Evolutionary conservation across 2,113 vertebrate species (phyloP).

Genomic region (Rhodinocichla rosea): DNA sequence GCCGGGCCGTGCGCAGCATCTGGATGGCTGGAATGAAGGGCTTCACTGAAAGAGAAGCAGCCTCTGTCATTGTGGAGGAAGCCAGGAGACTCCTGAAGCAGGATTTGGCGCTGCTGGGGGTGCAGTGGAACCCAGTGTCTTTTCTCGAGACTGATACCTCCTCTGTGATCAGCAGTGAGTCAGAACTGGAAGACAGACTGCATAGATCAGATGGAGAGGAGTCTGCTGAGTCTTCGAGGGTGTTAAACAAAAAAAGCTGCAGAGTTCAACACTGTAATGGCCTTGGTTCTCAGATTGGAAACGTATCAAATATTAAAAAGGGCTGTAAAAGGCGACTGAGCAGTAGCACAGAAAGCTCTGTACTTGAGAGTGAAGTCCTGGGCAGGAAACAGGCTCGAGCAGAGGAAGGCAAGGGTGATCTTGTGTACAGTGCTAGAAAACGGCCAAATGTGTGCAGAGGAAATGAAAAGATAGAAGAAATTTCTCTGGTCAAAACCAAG

Average conservation of each 20-base stretch:
- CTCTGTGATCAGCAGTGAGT: conserved; percentile 12
- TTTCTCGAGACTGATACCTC: conserved; percentile 14
- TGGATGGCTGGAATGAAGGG: conserved; percentile 86
- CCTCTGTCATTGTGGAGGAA: conserved; percentile 84
- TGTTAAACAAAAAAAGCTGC: conserved; percentile 5
- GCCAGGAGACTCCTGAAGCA: conserved; percentile 87
- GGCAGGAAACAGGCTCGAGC: background rate
- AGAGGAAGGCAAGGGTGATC: background rate
- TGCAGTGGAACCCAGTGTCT: conserved; percentile 82
- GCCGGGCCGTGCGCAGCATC: conserved; percentile 79
- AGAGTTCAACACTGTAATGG: background rate
- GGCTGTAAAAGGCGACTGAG: conserved; percentile 21
- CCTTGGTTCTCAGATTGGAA: background rate
- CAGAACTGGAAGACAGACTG: conserved; percentile 36
- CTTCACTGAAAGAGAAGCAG: conserved; percentile 88
- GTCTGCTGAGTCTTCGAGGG: background rate
- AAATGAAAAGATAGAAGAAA: background rate
- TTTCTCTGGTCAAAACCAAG: background rate
- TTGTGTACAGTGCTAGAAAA: conserved; percentile 40
- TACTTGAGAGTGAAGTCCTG: background rate
- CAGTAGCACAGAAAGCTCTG: background rate
- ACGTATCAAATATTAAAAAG: conserved; percentile 19
- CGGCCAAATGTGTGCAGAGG: background rate
- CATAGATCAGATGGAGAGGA: background rate
- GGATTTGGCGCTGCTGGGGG: conserved; percentile 87